These are phyloP conservation scores for Enteromius radiatus DNA, from an alignment of 2,797 vertebrate species.

Conservation along the genomic window DNA sequence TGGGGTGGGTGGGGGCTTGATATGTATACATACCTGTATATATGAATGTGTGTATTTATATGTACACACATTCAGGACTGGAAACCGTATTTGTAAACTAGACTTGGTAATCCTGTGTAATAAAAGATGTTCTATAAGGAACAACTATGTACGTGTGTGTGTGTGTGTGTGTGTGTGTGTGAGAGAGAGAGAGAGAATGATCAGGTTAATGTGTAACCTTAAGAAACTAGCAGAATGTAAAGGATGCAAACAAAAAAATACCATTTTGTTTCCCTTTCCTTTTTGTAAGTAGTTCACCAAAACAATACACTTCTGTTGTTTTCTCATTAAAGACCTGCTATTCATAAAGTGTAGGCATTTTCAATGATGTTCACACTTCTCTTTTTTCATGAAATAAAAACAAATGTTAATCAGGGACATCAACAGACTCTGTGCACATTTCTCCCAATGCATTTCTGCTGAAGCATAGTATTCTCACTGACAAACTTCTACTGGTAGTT, in stretches of 20 bases:
- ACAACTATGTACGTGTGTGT: slow-evolving; percentile 17
- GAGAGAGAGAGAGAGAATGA: neutral
- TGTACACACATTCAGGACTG: slow-evolving; percentile 79
- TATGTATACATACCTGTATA: slow-evolving; percentile 88
- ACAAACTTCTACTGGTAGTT: neutral
- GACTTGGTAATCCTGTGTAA: slow-evolving; percentile 84
- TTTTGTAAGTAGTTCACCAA: neutral
- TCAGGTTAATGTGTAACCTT: slow-evolving; percentile 9
- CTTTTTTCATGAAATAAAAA: slow-evolving; percentile 19
- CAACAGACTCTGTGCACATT: neutral
- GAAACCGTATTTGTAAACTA: slow-evolving; percentile 86
- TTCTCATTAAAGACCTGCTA: neutral
- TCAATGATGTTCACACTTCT: neutral
- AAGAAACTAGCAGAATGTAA: neutral
- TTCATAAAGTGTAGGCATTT: slow-evolving; percentile 16
- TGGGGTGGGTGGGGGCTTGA: slow-evolving; percentile 60
- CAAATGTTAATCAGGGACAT: neutral
- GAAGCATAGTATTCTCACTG: neutral
- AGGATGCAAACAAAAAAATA: neutral
- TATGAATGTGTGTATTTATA: slow-evolving; percentile 86
- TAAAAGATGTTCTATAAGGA: slow-evolving; percentile 84
- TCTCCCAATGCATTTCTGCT: neutral
- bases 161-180: neutral
- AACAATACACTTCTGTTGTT: neutral
- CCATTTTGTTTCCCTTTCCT: neutral